A percentile compares a stretch with the other conserved stretches of the same genome.
These are phyloP conservation scores for Pinna nobilis DNA, from an alignment of 1,140 invertebrate genomes.

Conservation along the genomic window DNA sequence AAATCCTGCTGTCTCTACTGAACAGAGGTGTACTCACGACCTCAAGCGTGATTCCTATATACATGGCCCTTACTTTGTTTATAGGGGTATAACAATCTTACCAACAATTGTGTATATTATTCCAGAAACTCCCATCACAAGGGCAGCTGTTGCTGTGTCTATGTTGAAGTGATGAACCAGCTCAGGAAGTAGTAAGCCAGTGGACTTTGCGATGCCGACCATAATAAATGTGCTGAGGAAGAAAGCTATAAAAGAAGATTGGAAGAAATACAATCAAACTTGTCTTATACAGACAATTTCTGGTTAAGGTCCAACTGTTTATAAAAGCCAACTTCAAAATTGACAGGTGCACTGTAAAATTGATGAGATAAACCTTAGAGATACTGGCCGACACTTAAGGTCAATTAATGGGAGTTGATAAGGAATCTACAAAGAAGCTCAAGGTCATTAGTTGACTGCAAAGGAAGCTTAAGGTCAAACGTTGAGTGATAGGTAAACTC, in stretches of 20 bases:
- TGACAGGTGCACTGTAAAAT: no score
- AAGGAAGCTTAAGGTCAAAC: no score
- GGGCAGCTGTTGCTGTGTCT: slow-evolving; percentile 44
- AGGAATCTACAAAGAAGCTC: no score
- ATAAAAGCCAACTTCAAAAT: no score
- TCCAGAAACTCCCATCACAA: slow-evolving; percentile 47
- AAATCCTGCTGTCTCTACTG: not conserved
- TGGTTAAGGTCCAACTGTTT: no score
- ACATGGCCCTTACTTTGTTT: not conserved
- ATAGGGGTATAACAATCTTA: slow-evolving; percentile 23
- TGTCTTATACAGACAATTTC: no score
- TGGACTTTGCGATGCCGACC: slow-evolving; percentile 60
- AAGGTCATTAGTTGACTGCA: no score
- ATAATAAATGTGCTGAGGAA: slow-evolving; percentile 56
- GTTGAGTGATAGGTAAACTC: no score
- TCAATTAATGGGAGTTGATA: no score
- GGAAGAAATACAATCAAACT: no score
- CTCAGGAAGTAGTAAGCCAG: slow-evolving; percentile 48
- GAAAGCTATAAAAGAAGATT: slow-evolving; percentile 41
- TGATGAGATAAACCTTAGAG: no score
- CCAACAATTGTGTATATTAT: slow-evolving; percentile 57
- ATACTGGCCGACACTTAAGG: no score
- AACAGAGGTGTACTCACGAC: not conserved
- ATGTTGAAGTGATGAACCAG: slow-evolving; percentile 47
- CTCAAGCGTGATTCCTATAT: not conserved